Evolutionary conservation across 2,797 vertebrate genomes (phyloP).

Genomic region (Micrastur ruficollis): DNA sequence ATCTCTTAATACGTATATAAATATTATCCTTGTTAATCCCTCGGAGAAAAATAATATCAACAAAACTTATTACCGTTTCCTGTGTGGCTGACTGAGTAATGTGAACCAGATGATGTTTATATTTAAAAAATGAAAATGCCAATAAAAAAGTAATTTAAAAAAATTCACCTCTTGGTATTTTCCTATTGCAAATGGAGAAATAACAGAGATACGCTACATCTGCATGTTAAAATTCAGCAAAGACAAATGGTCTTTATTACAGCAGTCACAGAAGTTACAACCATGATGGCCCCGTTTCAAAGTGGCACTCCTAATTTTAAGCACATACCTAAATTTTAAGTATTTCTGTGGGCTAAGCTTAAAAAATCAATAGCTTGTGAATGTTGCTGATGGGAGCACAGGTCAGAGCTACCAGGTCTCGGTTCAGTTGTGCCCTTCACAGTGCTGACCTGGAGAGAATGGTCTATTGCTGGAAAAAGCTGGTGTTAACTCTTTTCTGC

Average conservation of each 20-base stretch:
- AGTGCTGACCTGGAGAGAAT: background rate
- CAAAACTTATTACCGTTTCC: conserved; percentile 20
- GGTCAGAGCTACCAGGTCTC: background rate
- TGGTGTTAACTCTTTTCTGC: background rate
- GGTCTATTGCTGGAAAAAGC: background rate
- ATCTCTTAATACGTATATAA: background rate
- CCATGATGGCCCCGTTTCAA: background rate
- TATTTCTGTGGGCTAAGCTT: background rate
- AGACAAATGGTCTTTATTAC: background rate
- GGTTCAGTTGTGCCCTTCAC: background rate
- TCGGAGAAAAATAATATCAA: background rate
- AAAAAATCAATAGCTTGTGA: background rate
- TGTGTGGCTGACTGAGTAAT: conserved; percentile 1
- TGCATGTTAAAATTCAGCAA: background rate
- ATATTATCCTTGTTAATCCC: conserved; percentile 52
- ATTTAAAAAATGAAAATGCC: conserved; percentile 35
- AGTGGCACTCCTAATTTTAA: background rate
- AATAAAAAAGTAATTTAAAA: conserved; percentile 15
- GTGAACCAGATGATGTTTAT: conserved; percentile 36
- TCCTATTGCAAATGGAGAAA: background rate
- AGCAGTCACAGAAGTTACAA: background rate
- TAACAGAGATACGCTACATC: background rate
- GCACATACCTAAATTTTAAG: background rate
- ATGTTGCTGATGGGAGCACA: background rate
- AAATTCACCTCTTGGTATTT: background rate